Evolutionary conservation across 1,140 invertebrate species (phyloP).

Genomic region (Charaxes varanes): DNA sequence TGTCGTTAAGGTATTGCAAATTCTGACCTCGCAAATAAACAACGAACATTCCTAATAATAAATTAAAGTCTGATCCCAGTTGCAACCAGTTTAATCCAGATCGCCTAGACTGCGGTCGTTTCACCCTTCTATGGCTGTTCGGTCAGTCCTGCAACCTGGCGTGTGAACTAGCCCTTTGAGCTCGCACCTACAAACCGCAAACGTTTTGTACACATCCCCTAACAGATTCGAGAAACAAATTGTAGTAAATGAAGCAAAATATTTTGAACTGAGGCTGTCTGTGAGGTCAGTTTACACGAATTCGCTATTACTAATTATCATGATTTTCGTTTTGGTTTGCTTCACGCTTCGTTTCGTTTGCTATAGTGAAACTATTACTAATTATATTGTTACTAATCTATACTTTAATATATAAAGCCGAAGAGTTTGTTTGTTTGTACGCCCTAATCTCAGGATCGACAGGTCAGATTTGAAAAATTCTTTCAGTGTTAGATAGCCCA

Average conservation of each 20-base stretch:
- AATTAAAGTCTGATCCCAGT: conserved; percentile 16
- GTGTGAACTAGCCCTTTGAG: conserved; percentile 57
- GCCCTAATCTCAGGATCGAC: no score
- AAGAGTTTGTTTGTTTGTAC: no score
- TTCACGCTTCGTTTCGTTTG: no score
- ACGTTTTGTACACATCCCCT: conserved; percentile 34
- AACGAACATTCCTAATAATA: conserved; percentile 6
- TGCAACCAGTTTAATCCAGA: conserved; percentile 12
- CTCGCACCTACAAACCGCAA: conserved; percentile 55
- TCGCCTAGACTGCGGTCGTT: conserved; percentile 37
- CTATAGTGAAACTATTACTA: no score
- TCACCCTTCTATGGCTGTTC: conserved; percentile 24
- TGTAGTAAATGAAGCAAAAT: conserved; percentile 13
- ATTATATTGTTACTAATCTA: no score
- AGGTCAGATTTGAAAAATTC: no score
- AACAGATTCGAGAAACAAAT: conserved; percentile 13
- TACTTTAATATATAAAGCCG: no score
- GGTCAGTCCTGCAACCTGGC: conserved; percentile 49
- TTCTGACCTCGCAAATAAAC: neutral
- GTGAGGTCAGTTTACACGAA: no score
- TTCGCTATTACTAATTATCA: no score
- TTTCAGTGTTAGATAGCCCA: no score
- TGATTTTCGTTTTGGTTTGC: no score
- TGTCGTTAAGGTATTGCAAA: neutral
- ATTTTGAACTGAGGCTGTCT: no score